These are phyloP conservation scores for Orgyia antiqua DNA, from an alignment of 2,888 invertebrate genomes.

Conservation along the genomic window DNA sequence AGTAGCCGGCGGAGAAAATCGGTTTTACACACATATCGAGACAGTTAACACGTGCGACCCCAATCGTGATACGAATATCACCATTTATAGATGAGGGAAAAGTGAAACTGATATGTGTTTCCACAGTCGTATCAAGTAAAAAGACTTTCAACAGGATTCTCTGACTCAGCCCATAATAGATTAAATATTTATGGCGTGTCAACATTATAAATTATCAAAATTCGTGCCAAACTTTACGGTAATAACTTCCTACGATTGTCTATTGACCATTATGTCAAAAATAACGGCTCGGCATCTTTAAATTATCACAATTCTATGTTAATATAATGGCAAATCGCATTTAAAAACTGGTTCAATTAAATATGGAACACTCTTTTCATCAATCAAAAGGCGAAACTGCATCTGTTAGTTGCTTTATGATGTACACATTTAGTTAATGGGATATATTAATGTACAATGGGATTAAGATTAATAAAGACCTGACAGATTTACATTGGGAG, in stretches of 20 bases:
- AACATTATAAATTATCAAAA: slow-evolving; percentile 32
- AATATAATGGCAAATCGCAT: too few relatives aligned
- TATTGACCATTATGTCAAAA: slow-evolving; percentile 30
- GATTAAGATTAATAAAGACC: too few relatives aligned
- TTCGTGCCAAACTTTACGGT: slow-evolving; percentile 34
- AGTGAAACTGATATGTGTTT: slow-evolving; percentile 71
- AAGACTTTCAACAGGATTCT: slow-evolving; percentile 70
- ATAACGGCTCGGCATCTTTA: slow-evolving; percentile 42
- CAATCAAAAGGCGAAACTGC: too few relatives aligned
- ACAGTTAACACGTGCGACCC: slow-evolving; percentile 62
- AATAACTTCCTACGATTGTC: slow-evolving; percentile 50
- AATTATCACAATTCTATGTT: slow-evolving; percentile 38
- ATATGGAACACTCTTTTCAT: neutral
- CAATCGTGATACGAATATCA: slow-evolving; percentile 70
- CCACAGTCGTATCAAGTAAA: slow-evolving; percentile 47
- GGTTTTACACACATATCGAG: slow-evolving; percentile 38
- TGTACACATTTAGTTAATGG: too few relatives aligned
- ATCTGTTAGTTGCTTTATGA: too few relatives aligned
- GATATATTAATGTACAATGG: too few relatives aligned
- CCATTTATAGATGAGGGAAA: slow-evolving; percentile 63
- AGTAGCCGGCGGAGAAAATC: slow-evolving; percentile 30
- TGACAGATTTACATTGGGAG: too few relatives aligned
- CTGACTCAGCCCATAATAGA: slow-evolving; percentile 30
- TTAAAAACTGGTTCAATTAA: too few relatives aligned
- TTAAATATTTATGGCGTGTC: slow-evolving; percentile 25